These are phyloP conservation scores for Larimichthys crocea DNA, from an alignment of 2,113 vertebrate genomes.

Conservation along the genomic window DNA sequence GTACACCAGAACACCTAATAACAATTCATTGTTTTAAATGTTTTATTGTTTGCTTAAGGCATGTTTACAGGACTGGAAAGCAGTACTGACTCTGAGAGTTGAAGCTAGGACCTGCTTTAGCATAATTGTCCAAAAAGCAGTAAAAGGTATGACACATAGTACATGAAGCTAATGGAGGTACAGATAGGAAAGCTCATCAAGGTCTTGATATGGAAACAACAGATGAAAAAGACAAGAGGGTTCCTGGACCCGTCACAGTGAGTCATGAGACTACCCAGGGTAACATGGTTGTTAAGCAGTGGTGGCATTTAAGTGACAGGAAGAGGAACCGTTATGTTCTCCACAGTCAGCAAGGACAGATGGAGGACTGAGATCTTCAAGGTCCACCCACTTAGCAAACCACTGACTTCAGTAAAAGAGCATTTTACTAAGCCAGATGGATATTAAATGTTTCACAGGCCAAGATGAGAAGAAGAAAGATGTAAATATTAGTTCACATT, in stretches of 20 bases:
- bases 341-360: conserved; percentile 26
- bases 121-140: not conserved
- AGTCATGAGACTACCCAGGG: conserved; percentile 26
- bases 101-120: too few species aligned
- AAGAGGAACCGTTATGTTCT: conserved; percentile 47
- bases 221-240: conserved; percentile 29
- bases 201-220: conserved; percentile 13
- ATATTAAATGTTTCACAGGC: not conserved
- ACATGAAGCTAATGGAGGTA: not conserved
- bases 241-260: conserved; percentile 32
- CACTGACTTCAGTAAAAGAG: conserved; percentile 4
- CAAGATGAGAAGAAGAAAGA: not conserved
- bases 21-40: too few species aligned
- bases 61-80: too few species aligned
- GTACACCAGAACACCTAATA: too few species aligned
- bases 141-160: not conserved
- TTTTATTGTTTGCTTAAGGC: too few species aligned
- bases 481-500: not conserved
- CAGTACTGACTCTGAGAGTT: too few species aligned
- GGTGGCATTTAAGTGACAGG: conserved; percentile 30
- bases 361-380: conserved; percentile 5
- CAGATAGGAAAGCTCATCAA: not conserved
- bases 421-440: not conserved
- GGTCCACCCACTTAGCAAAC: conserved; percentile 31
- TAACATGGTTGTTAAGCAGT: not conserved